phyloP scores from a whole-genome alignment of 2,888 invertebrate genomes.

The Diadromus collaris region DNA sequence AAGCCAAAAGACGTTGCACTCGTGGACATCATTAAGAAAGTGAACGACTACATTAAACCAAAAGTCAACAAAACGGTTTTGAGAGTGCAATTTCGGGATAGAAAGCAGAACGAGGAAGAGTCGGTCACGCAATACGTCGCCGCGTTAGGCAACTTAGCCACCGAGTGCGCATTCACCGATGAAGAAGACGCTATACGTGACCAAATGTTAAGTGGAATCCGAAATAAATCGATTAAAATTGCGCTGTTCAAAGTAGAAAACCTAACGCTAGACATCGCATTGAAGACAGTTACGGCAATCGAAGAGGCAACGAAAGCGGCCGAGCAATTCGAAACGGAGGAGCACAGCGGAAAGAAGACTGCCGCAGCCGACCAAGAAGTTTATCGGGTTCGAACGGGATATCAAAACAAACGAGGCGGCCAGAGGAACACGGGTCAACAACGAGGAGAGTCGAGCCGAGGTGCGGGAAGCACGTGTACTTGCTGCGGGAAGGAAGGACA shows the following conservation, averaged over 20 bases:
- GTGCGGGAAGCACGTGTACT: not conserved
- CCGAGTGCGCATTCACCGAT: conserved; percentile 40
- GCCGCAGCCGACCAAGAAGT: not conserved
- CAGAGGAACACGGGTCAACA: not conserved
- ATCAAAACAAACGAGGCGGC: not conserved
- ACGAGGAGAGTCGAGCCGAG: conserved; percentile 10
- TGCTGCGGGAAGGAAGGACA: conserved; percentile 41
- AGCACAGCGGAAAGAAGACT: not conserved
- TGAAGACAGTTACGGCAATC: conserved; percentile 34
- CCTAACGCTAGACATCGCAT: conserved; percentile 29
- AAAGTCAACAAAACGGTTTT: conserved; percentile 45
- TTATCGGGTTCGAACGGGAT: not conserved
- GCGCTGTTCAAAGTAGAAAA: conserved; percentile 44
- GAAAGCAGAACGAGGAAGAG: conserved; percentile 29
- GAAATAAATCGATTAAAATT: conserved; percentile 10
- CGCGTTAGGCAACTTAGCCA: conserved; percentile 18
- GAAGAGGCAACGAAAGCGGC: conserved; percentile 44
- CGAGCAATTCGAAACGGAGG: conserved; percentile 8
- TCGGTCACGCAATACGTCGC: conserved; percentile 25
- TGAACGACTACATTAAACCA: conserved; percentile 28
- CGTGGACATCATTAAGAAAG: not conserved
- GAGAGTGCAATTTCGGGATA: conserved; percentile 35
- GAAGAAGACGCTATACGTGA: conserved; percentile 32
- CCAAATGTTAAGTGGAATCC: conserved; percentile 36
- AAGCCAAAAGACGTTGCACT: not conserved